phyloP scores from a whole-genome alignment of 2,888 invertebrate genomes.

The Ischnus inquisitorius region DNA sequence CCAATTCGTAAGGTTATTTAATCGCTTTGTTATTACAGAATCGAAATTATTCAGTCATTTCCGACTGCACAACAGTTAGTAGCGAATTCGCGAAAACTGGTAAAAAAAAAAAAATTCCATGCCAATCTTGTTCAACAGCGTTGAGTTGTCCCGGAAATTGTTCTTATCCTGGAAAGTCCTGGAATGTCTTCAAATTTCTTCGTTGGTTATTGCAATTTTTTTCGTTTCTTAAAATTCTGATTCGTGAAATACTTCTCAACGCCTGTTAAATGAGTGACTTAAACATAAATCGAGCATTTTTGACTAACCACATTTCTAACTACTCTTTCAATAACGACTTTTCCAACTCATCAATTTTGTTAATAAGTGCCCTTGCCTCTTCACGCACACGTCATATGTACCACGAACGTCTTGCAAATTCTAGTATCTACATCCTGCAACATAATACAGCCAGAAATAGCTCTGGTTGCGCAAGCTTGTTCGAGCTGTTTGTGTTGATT shows the following conservation, averaged over 20 bases:
- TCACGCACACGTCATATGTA: background rate
- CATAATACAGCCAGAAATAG: conserved; percentile 53
- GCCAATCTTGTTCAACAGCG: too few relatives aligned
- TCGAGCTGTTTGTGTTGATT: conserved; percentile 36
- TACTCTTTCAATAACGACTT: too few relatives aligned
- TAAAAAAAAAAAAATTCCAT: background rate
- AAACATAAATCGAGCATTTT: too few relatives aligned
- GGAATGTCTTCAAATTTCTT: too few relatives aligned
- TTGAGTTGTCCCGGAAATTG: too few relatives aligned
- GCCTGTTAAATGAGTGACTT: too few relatives aligned
- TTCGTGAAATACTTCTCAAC: too few relatives aligned
- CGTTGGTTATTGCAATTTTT: too few relatives aligned
- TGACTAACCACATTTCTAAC: too few relatives aligned
- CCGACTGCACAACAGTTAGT: background rate
- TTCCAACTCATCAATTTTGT: background rate
- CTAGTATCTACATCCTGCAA: conserved; percentile 41
- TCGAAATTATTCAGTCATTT: background rate
- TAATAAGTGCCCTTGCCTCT: background rate
- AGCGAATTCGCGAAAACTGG: background rate
- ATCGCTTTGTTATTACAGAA: background rate
- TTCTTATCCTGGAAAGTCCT: too few relatives aligned
- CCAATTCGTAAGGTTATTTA: background rate
- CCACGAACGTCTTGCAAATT: background rate
- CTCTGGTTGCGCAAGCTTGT: conserved; percentile 60
- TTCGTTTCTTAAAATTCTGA: too few relatives aligned